Evolutionary conservation across 2,797 vertebrate species (phyloP), one percentile per base, ranked within the genome.

Genomic region (Numenius phaeopus): DNA sequence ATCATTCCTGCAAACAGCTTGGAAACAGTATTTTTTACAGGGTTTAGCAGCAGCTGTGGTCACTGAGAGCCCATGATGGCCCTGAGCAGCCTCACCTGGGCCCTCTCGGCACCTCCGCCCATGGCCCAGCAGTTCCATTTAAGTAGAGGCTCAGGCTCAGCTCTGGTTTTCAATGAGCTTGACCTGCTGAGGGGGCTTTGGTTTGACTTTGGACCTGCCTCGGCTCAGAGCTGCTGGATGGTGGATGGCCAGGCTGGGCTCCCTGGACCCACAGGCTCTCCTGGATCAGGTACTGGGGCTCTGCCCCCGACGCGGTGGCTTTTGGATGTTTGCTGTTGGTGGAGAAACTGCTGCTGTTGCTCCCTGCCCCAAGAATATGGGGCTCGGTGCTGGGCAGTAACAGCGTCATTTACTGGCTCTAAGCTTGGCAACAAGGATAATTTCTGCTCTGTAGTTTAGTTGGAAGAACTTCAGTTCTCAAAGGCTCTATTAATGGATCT

Each of bases 191-290:
- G 10, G 20, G 16, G 4, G n/a, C 8, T 67, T 62, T 5, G 2
- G 10, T 29, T 18, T 62, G n/a, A 1, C 4, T 52, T 39, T 39
- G 20, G 49, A 22, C 20, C 13, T 72, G 34, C 14, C 2, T 15
- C 26, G 18, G 18, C 42, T n/a, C 30, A 19, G 58, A 47, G 52
- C 39, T 72, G 54, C 49, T 9, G 14, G 16, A 1, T 15, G 18
- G 11, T 37, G 0, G 6, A 30, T 40, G 0, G 0, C 15, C 10
- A 32, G 3, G 14, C 37, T n/a, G 57, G 59, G n/a, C 14, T 8
- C 9, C 1, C 23, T 5, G 24, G 70, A 30, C 17, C n/a, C 0
- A 2, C 49, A 1, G 1, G 49, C 26, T 76, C 10, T 24, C 24
- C 32, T 44, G 9, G 37, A 10, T 30, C 57, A 69, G 76, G 89